phyloP scores from a whole-genome alignment of 64 coral and sea anemone genomes.

The Platygyra sinensis region DNA sequence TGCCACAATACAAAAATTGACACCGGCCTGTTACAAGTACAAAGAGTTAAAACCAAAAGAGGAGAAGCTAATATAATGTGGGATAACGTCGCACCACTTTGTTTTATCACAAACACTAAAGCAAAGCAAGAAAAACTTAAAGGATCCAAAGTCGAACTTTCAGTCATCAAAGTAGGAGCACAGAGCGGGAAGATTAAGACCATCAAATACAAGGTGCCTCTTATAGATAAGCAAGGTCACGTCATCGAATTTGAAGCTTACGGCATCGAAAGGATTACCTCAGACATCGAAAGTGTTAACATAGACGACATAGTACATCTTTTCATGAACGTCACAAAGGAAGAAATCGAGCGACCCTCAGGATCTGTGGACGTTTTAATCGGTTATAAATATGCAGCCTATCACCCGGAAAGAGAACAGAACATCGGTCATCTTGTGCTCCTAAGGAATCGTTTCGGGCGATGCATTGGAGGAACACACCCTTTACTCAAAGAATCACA shows the following conservation, averaged over 20 bases:
- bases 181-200: constrained; percentile 30
- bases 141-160: constrained; percentile 28
- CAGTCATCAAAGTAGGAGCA: constrained; percentile 24
- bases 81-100: constrained; percentile 41
- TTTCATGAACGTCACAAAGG: constrained; percentile 31
- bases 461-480: too few species aligned
- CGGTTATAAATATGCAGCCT: constrained; percentile 9
- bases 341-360: too few species aligned
- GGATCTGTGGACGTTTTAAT: constrained; percentile 44
- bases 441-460: too few species aligned
- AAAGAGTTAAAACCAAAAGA: constrained; percentile 16
- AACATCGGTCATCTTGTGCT: too few species aligned
- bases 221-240: constrained; percentile 52
- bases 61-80: not conserved
- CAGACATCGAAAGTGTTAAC: constrained; percentile 36
- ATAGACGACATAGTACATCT: not conserved
- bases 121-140: constrained; percentile 42
- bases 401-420: constrained; percentile 24
- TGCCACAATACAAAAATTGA: not conserved
- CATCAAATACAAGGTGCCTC: constrained; percentile 10
- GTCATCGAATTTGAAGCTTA: constrained; percentile 34
- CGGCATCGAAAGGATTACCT: constrained; percentile 53
- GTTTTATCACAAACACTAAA: constrained; percentile 49
- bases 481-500: too few species aligned
- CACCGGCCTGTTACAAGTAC: not conserved